Evolutionary conservation across 2,113 vertebrate genomes (phyloP).

Genomic region (Hippocampus guttulatus): DNA sequence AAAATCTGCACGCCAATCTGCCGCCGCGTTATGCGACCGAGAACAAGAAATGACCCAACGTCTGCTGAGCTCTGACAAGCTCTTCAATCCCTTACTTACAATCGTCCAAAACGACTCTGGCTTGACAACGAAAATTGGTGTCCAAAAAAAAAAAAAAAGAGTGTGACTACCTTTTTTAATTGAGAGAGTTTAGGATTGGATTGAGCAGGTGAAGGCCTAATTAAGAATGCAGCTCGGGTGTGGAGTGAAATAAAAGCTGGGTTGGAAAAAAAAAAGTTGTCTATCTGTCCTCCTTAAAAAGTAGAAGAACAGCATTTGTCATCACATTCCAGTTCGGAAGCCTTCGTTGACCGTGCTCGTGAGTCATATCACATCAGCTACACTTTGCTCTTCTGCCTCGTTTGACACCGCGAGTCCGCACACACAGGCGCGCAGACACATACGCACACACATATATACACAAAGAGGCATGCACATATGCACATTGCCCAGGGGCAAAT

Average conservation of each 20-base stretch:
- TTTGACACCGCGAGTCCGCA: slow-evolving; percentile 23
- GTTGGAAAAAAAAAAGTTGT: no score
- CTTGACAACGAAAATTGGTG: background rate
- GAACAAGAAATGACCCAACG: background rate
- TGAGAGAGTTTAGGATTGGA: no score
- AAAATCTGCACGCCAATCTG: background rate
- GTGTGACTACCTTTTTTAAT: no score
- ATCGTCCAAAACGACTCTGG: background rate
- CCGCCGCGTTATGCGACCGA: background rate
- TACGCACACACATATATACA: slow-evolving; percentile 6
- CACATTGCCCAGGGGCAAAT: slow-evolving; percentile 5
- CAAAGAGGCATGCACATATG: background rate
- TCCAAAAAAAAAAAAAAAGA: no score
- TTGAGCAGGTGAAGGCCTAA: no score
- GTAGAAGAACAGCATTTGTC: background rate
- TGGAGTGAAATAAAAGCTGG: no score
- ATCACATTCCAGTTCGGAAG: slow-evolving; percentile 9
- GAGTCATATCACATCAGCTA: slow-evolving; percentile 45
- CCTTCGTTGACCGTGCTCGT: slow-evolving; percentile 31
- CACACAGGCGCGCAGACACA: background rate
- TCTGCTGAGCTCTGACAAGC: background rate
- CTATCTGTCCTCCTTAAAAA: no score
- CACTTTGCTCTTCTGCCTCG: slow-evolving; percentile 19
- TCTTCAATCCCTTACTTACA: no score
- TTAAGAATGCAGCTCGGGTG: no score